Conservation (phyloP, 2,888 invertebrate genomes). For the Copidosoma aretas region DNA sequence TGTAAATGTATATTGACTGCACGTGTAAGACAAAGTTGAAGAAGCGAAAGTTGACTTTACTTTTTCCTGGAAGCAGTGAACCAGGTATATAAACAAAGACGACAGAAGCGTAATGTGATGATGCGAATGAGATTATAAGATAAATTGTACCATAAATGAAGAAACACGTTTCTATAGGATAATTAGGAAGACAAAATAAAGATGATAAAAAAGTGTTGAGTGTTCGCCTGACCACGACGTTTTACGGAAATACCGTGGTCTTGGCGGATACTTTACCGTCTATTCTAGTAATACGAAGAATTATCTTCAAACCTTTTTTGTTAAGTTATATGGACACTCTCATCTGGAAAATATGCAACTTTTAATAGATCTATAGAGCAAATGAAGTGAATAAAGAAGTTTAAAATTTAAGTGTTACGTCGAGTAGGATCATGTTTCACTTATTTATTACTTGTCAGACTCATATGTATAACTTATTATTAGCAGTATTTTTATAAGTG, state of each 20-base stretch:
- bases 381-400: not conserved
- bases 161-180: constrained; percentile 26
- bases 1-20: constrained; percentile 5
- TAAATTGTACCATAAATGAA: constrained; percentile 37
- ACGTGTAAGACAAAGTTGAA: not conserved
- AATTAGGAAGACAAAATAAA: not conserved
- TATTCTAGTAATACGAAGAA: constrained; percentile 4
- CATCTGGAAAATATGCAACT: not conserved
- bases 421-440: not conserved
- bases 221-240: constrained; percentile 13
- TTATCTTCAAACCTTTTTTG: not conserved
- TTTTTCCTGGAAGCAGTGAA: constrained; percentile 19
- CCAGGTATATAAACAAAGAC: constrained; percentile 15
- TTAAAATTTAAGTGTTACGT: not conserved
- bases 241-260: not conserved
- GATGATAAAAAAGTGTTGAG: constrained; percentile 22
- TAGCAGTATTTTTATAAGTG: not conserved
- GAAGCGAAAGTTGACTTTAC: constrained; percentile 21
- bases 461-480: not conserved
- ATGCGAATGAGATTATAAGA: constrained; percentile 20
- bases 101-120: constrained; percentile 11
- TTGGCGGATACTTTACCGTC: constrained; percentile 1
- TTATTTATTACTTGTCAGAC: not conserved
- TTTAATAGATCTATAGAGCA: constrained; percentile 16
- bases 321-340: too few relatives aligned